phyloP scores from a whole-genome alignment of 2,888 invertebrate genomes.

The Platycheirus rosarum region DNA sequence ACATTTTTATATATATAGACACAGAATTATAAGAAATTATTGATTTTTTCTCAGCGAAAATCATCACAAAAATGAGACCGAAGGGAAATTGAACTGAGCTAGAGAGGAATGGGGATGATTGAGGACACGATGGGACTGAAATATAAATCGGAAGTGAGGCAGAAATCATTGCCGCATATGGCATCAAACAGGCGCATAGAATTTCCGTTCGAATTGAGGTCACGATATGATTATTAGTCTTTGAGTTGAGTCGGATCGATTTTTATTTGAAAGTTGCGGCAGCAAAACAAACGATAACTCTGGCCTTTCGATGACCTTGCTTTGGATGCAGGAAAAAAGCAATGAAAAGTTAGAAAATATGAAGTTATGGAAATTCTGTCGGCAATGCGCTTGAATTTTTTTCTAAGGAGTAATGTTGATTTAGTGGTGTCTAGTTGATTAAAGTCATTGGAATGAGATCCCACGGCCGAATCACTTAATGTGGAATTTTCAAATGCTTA shows the following conservation, averaged over 20 bases:
- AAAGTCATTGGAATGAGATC: no score
- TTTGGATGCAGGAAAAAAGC: no score
- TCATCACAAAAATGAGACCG: conserved; percentile 24
- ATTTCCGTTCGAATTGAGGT: conserved; percentile 45
- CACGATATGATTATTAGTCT: conserved; percentile 45
- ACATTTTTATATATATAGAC: background rate
- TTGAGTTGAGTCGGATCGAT: conserved; percentile 33
- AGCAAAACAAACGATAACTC: background rate
- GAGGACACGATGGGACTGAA: conserved; percentile 12
- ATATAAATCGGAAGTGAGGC: conserved; percentile 2
- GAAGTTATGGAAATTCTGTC: no score
- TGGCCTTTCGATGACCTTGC: conserved; percentile 31
- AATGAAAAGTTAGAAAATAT: background rate
- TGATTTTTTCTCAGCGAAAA: conserved; percentile 48
- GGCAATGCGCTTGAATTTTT: no score
- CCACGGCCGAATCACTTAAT: no score
- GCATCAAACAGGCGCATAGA: conserved; percentile 35
- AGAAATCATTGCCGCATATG: conserved; percentile 44
- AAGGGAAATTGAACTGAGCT: conserved; percentile 47
- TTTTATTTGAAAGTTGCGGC: conserved; percentile 12
- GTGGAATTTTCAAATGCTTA: no score
- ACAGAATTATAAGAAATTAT: conserved; percentile 24
- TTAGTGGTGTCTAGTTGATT: no score
- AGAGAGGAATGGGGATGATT: conserved; percentile 14
- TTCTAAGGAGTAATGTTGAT: no score